These are phyloP conservation scores for Gastracanthus pulcherrimus DNA, from an alignment of 2,888 invertebrate genomes.

Conservation along the genomic window DNA sequence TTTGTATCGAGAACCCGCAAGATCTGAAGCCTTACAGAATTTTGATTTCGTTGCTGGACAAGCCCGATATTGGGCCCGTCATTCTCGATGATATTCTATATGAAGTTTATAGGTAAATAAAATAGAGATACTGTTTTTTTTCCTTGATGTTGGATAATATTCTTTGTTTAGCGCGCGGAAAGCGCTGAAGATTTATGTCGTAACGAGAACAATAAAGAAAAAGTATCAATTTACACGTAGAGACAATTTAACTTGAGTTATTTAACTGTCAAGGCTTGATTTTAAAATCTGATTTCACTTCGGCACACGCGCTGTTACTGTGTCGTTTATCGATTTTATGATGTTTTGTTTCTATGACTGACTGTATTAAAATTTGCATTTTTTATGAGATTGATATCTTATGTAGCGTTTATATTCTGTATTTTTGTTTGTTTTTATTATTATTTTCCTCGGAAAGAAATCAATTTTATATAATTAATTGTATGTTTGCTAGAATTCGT, in stretches of 20 bases:
- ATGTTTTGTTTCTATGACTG: too few relatives aligned
- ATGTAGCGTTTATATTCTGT: too few relatives aligned
- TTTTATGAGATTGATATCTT: too few relatives aligned
- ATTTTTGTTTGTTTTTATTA: too few relatives aligned
- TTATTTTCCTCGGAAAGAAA: too few relatives aligned
- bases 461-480: too few relatives aligned
- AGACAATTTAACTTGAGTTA: too few relatives aligned
- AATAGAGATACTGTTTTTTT: too few relatives aligned
- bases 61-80: slow-evolving; percentile 90
- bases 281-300: slow-evolving; percentile 1
- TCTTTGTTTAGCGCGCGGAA: background rate
- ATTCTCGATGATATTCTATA: slow-evolving; percentile 88
- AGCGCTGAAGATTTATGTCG: background rate
- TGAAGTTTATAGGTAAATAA: slow-evolving; percentile 84
- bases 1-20: slow-evolving; percentile 81
- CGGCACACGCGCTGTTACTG: too few relatives aligned
- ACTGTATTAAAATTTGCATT: too few relatives aligned
- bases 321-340: too few relatives aligned
- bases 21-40: slow-evolving; percentile 87
- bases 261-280: background rate
- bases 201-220: background rate
- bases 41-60: slow-evolving; percentile 90
- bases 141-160: background rate
- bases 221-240: background rate
- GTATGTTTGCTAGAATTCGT: too few relatives aligned